These are phyloP conservation scores for Neosilurus mollespiculum DNA, from an alignment of 2,797 vertebrate species.

Conservation along the genomic window DNA sequence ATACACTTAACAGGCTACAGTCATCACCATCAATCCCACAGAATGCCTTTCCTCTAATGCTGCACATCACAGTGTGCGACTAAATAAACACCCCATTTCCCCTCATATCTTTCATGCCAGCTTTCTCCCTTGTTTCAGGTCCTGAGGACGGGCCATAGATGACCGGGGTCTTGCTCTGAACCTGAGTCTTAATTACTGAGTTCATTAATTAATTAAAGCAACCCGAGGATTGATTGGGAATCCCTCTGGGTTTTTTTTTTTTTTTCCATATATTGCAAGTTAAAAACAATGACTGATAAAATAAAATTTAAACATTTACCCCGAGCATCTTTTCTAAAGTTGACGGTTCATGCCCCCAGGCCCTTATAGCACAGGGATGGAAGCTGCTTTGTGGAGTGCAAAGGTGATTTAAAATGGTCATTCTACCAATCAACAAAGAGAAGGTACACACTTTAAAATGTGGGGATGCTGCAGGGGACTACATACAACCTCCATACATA, in stretches of 20 bases:
- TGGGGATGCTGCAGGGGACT: slow-evolving; percentile 26
- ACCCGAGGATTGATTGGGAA: slow-evolving; percentile 50
- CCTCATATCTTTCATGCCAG: slow-evolving; percentile 33
- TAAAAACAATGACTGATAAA: slow-evolving; percentile 34
- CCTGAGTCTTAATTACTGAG: slow-evolving; percentile 59
- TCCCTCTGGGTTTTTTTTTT: slow-evolving; percentile 25
- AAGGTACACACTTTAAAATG: slow-evolving; percentile 27
- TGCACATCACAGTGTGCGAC: slow-evolving; percentile 56
- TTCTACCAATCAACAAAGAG: slow-evolving; percentile 13
- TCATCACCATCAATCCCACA: slow-evolving; percentile 61
- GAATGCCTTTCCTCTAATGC: slow-evolving; percentile 53
- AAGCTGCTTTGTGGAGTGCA: slow-evolving; percentile 44
- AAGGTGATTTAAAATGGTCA: slow-evolving; percentile 42
- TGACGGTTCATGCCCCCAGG: slow-evolving; percentile 41
- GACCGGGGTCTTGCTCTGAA: slow-evolving; percentile 51
- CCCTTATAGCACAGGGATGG: slow-evolving; percentile 29
- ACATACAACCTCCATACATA: slow-evolving; percentile 31
- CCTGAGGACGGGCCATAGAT: slow-evolving; percentile 46
- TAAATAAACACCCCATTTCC: slow-evolving; percentile 37
- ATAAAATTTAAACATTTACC: slow-evolving; percentile 34
- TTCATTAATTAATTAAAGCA: slow-evolving; percentile 53
- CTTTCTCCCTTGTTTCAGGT: slow-evolving; percentile 44
- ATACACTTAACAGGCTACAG: slow-evolving; percentile 67
- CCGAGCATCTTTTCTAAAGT: slow-evolving; percentile 38
- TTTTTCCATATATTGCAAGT: slow-evolving; percentile 53